Evolutionary conservation across 2,888 invertebrate genomes (phyloP).

Genomic region (Ophonus ardosiacus): DNA sequence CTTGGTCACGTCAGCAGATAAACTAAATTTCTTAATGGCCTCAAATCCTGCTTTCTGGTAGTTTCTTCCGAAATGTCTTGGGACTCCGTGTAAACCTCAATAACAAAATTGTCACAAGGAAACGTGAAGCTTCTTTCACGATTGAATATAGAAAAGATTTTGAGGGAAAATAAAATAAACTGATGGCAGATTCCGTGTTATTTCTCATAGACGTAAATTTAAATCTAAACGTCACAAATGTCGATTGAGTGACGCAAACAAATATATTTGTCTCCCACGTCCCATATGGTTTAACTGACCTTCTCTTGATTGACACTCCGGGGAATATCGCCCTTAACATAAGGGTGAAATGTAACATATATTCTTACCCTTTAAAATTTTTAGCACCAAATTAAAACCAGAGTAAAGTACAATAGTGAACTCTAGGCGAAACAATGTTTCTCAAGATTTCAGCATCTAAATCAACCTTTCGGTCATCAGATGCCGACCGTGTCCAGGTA

Average conservation of each 20-base stretch:
- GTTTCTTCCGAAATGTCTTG: conserved; percentile 17
- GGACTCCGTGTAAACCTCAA: background rate
- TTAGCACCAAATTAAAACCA: too few relatives aligned
- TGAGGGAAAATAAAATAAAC: background rate
- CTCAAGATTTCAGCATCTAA: too few relatives aligned
- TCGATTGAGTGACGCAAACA: background rate
- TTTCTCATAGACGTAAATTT: background rate
- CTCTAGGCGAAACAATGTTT: too few relatives aligned
- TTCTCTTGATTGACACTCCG: background rate
- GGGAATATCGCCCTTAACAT: background rate
- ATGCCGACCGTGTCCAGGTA: too few relatives aligned
- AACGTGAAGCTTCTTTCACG: background rate
- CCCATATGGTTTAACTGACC: background rate
- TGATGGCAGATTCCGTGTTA: too few relatives aligned
- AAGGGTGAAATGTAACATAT: background rate
- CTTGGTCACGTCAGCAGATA: conserved; percentile 23
- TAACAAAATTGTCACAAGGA: conserved; percentile 8
- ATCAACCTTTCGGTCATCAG: too few relatives aligned
- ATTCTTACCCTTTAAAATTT: too few relatives aligned
- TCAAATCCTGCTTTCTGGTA: background rate
- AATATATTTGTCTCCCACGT: background rate
- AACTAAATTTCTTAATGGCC: conserved; percentile 32
- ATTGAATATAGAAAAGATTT: background rate
- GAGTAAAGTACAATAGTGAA: too few relatives aligned
- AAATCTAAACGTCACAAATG: background rate